phyloP scores from a whole-genome alignment of 2,113 vertebrate genomes.

The Phyllostomus discolor region DNA sequence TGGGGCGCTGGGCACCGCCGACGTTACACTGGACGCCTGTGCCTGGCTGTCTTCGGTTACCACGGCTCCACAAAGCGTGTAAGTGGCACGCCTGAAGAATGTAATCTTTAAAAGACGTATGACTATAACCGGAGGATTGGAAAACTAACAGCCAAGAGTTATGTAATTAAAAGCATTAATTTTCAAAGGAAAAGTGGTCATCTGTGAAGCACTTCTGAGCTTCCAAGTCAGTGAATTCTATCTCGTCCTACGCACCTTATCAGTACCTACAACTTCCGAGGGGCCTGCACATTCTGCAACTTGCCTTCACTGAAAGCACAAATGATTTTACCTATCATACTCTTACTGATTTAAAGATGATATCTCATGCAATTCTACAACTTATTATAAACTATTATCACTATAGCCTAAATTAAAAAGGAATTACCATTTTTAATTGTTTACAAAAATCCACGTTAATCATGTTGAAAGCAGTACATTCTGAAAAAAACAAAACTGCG shows the following conservation, averaged over 20 bases:
- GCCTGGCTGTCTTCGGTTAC: background rate
- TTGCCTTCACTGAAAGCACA: background rate
- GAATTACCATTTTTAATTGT: background rate
- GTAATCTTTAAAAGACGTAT: constrained; percentile 14
- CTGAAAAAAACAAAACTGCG: background rate
- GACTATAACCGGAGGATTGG: background rate
- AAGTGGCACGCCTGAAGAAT: constrained; percentile 23
- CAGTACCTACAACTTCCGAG: background rate
- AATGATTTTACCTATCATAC: background rate
- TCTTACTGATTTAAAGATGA: background rate
- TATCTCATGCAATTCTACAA: constrained; percentile 11
- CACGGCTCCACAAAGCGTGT: background rate
- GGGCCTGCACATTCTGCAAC: background rate
- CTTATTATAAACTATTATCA: background rate
- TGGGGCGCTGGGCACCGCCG: too few relatives aligned
- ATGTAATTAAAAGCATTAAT: background rate
- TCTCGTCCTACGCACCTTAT: background rate
- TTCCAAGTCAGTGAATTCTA: background rate
- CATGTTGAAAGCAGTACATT: background rate
- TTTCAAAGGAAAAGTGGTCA: background rate
- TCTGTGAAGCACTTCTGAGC: background rate
- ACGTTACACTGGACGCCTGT: too few relatives aligned
- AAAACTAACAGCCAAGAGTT: background rate
- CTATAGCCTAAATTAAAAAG: background rate
- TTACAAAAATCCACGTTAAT: background rate